Percentiles rank a stretch among this genome's conserved stretches.
These are phyloP conservation scores for Drosophila mojavensis DNA, from an alignment of 1,140 invertebrate species.

Conservation along the genomic window DNA sequence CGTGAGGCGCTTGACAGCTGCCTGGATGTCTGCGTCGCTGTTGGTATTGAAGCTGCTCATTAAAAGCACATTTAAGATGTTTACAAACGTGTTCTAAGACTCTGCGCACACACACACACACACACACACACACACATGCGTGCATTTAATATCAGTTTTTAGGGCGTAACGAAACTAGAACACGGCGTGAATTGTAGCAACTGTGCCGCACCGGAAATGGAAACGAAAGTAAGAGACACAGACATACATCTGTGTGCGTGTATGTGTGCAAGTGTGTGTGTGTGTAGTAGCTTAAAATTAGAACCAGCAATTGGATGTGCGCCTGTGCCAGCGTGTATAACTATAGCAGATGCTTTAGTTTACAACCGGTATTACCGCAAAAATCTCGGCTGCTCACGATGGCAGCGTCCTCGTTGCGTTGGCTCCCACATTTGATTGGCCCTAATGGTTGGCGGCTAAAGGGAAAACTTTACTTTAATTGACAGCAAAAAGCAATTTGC, in stretches of 20 bases:
- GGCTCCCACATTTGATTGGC: slow-evolving; percentile 67
- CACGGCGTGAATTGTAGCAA: slow-evolving; percentile 47
- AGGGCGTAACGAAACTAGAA: slow-evolving; percentile 57
- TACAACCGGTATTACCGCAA: slow-evolving; percentile 61
- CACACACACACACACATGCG: slow-evolving; percentile 4
- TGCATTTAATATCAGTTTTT: slow-evolving; percentile 46
- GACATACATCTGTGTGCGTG: slow-evolving; percentile 2
- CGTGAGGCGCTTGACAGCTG: slow-evolving; percentile 45
- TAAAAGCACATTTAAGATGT: slow-evolving; percentile 83
- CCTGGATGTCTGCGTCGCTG: slow-evolving; percentile 30
- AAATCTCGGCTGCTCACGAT: slow-evolving; percentile 44
- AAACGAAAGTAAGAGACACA: slow-evolving; percentile 36
- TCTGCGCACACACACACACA: slow-evolving; percentile 48
- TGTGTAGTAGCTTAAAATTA: slow-evolving; percentile 28
- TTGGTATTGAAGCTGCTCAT: slow-evolving; percentile 64
- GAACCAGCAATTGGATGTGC: slow-evolving; percentile 18
- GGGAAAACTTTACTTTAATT: slow-evolving; percentile 80
- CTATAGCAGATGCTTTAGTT: slow-evolving; percentile 46
- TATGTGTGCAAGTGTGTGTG: slow-evolving; percentile 1
- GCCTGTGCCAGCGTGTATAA: background rate
- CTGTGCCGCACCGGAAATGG: slow-evolving; percentile 64
- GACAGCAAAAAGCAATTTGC: slow-evolving; percentile 81
- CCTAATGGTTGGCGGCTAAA: slow-evolving; percentile 49
- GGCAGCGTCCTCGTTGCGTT: slow-evolving; percentile 17
- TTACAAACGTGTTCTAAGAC: slow-evolving; percentile 79